Percentiles rank a stretch among this genome's conserved stretches.
Conservation (phyloP, 2,797 vertebrate species). For the Pampus argenteus region DNA sequence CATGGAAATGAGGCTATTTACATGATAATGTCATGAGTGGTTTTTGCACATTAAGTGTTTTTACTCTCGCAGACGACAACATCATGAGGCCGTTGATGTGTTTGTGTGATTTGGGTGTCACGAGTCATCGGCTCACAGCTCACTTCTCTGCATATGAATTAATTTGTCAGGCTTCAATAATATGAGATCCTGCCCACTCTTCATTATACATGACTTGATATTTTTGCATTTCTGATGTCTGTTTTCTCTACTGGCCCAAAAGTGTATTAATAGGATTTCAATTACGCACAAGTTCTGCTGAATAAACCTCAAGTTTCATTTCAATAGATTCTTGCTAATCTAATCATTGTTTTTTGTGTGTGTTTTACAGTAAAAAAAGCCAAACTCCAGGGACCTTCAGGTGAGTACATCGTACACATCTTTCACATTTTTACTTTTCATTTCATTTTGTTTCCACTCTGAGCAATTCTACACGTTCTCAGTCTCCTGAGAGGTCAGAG, state of each 20-base stretch:
- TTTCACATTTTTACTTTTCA: neutral
- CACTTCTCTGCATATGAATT: constrained; percentile 42
- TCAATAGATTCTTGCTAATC: neutral
- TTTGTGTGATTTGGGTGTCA: constrained; percentile 31
- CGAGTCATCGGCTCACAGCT: constrained; percentile 13
- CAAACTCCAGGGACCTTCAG: constrained; percentile 81
- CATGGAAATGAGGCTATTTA: neutral
- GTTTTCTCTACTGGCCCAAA: neutral
- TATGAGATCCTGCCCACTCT: constrained; percentile 17
- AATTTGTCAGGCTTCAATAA: constrained; percentile 21
- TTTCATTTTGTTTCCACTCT: neutral
- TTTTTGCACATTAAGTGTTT: neutral
- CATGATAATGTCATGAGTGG: neutral
- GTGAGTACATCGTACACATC: constrained; percentile 63
- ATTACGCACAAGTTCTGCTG: neutral
- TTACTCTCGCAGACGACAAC: neutral
- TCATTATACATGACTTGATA: neutral
- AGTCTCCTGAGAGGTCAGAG: neutral
- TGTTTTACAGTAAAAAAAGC: constrained; percentile 86
- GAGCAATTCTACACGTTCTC: neutral
- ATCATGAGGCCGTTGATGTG: neutral
- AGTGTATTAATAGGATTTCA: neutral
- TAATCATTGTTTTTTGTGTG: constrained; percentile 38
- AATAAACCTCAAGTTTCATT: neutral
- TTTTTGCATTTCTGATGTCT: constrained; percentile 3